Conservation (phyloP, 2,797 vertebrate species). For the Chiloscyllium punctatum region DNA sequence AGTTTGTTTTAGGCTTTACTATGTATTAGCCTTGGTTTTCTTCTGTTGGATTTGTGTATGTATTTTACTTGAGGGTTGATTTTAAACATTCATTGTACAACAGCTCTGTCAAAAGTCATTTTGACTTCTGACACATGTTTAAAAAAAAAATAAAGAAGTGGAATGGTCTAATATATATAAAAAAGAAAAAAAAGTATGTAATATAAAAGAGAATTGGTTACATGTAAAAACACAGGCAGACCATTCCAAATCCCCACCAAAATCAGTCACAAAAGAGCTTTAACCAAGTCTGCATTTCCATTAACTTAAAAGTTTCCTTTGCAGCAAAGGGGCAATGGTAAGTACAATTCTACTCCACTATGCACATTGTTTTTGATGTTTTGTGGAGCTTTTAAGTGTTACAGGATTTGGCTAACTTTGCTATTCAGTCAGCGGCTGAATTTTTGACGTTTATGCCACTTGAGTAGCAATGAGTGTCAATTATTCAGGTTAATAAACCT, state of each 20-base stretch:
- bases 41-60: conserved; percentile 85
- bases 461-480: background rate
- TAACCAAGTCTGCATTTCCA: conserved; percentile 45
- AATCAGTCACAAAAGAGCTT: conserved; percentile 78
- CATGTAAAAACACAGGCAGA: conserved; percentile 53
- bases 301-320: conserved; percentile 2
- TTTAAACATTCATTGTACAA: conserved; percentile 94
- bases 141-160: conserved; percentile 91
- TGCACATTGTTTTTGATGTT: background rate
- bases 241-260: conserved; percentile 67
- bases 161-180: conserved; percentile 81
- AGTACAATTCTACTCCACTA: background rate
- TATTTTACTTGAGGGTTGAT: conserved; percentile 87
- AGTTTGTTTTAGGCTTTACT: conserved; percentile 78
- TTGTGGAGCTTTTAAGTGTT: background rate
- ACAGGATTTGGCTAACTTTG: background rate
- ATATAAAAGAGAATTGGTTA: conserved; percentile 50
- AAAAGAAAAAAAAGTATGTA: conserved; percentile 45
- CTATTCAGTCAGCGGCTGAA: background rate
- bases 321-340: background rate
- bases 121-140: conserved; percentile 82
- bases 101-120: conserved; percentile 82
- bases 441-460: background rate
- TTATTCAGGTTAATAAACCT: no score
- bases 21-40: conserved; percentile 65